Percentiles rank a stretch among this genome's conserved stretches.
Conservation (phyloP, 2,888 invertebrate species). For the Drosophila neoperkinsi region DNA sequence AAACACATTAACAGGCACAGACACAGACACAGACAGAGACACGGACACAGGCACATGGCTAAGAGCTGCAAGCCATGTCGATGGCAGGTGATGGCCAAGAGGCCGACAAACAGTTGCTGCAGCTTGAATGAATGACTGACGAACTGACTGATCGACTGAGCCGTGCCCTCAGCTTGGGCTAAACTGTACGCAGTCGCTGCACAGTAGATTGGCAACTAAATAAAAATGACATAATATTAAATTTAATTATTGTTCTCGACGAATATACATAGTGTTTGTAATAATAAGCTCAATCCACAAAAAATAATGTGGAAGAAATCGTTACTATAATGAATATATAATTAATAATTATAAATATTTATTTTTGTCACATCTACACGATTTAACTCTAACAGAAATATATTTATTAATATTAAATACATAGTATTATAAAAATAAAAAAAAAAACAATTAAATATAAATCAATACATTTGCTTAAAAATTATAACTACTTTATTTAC, state of each 20-base stretch:
- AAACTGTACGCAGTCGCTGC: constrained; percentile 60
- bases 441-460: accelerated
- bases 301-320: background rate
- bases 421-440: background rate
- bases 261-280: background rate
- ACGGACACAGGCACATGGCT: constrained; percentile 29
- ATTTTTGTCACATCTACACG: background rate
- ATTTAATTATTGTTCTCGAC: background rate
- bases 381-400: background rate
- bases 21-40: constrained; percentile 30
- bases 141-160: constrained; percentile 18
- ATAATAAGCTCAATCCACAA: background rate
- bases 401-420: background rate
- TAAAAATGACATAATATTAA: background rate
- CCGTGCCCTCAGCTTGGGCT: constrained; percentile 39
- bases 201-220: background rate
- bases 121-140: constrained; percentile 50
- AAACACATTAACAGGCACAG: constrained; percentile 76
- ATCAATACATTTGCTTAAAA: background rate
- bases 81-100: constrained; percentile 74
- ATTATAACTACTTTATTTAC: background rate
- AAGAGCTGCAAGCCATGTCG: constrained; percentile 46
- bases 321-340: background rate
- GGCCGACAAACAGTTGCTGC: constrained; percentile 63
- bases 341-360: background rate